Base-by-base conservation (phyloP, 2,888 invertebrate genomes). In the Mythimna impura region DNA sequence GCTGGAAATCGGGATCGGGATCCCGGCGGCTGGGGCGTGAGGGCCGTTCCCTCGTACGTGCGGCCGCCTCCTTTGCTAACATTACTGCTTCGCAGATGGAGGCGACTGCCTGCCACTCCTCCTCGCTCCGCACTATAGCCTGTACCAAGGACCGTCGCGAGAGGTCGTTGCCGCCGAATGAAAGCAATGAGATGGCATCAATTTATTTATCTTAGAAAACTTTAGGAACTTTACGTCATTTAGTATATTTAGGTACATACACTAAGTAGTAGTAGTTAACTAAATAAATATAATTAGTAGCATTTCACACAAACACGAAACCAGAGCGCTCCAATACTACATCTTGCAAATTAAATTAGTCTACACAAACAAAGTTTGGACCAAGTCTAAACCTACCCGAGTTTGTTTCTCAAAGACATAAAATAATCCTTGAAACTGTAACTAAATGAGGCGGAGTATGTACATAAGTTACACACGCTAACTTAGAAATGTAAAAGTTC, bases 321-420 rank as follows among this genome's bases (percentile, higher is more conserved):
- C 54, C 65, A 36, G 43, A n/a, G 20, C 10, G 3, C 6, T 0
- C 17, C 14, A 65, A 58, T 30, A 30, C 25, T 57, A 69, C 61
- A 79, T 64, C 25, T 70, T 54, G 34, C 40, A 70, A 80, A 83
- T 80, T 25, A 50, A 73, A 61, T 80, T 61, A 66, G 34, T 61
- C 20, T 61, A 14, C 40, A 20, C 22, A n/a, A 77, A 77, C 78
- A 36, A 82, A 71, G 30, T 78, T 61, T 2, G 3, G 25, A 57
- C 36, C 10, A 68, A 68, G 55, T 68, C 43, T 60, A 43, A 52
- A 17, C 40, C 34, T 22, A 62, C 74, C 55, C 14, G 10, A 54
- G 40, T 79, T 80, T 69, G 47, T 66, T 79, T 66, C 66, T 64
- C 40, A 61, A 73, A 71, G 50, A 66, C 65, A 62, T 63, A 55